A percentile compares a stretch with the other conserved stretches of the same genome.
Conservation (phyloP, 1,140 invertebrate species). For the Zophobas atratus region DNA sequence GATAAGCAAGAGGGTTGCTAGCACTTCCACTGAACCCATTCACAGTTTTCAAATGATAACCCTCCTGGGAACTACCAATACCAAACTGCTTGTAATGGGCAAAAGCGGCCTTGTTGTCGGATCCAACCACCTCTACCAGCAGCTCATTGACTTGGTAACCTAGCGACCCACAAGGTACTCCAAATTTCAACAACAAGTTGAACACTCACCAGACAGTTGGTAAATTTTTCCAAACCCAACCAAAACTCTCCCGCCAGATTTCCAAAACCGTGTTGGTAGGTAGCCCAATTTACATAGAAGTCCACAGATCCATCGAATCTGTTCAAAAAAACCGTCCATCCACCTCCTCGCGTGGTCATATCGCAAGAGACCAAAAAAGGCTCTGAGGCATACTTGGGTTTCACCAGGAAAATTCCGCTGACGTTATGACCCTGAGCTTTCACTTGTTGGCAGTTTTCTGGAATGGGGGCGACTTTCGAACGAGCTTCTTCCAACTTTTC, state of each 20-base stretch:
- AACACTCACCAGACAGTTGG: no score
- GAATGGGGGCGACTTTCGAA: neutral
- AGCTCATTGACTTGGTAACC: neutral
- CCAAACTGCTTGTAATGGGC: conserved; percentile 10
- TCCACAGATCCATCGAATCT: conserved; percentile 75
- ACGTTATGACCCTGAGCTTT: neutral
- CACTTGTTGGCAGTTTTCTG: neutral
- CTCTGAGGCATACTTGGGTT: conserved; percentile 53
- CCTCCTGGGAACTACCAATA: conserved; percentile 11
- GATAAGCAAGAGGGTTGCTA: neutral
- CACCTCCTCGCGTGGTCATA: conserved; percentile 71
- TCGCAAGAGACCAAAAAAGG: conserved; percentile 78
- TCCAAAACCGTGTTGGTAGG: conserved; percentile 74
- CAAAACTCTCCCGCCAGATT: conserved; percentile 63
- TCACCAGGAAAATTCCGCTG: conserved; percentile 67
- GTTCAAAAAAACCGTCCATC: conserved; percentile 78
- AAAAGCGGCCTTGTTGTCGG: conserved; percentile 8
- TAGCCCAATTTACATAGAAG: conserved; percentile 76
- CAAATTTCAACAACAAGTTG: no score
- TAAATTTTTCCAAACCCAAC: no score
- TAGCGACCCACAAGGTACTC: no score
- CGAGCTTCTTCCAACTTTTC: no score
- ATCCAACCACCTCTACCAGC: conserved; percentile 15
- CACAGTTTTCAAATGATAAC: conserved; percentile 28
- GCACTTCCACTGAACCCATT: conserved; percentile 18